Conservation (phyloP, 2,888 invertebrate species). For the Heliothis peltigera region DNA sequence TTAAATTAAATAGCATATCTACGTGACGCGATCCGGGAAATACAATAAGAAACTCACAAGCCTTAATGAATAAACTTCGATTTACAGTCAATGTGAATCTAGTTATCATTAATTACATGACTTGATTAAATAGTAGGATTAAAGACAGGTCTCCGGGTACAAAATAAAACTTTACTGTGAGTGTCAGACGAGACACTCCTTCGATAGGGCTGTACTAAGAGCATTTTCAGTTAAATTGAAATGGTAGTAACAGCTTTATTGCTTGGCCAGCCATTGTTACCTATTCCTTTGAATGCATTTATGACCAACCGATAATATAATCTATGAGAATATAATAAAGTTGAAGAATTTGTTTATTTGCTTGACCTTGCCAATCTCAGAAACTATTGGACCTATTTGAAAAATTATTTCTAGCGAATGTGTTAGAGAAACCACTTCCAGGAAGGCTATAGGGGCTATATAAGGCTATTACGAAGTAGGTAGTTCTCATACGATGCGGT, state of each 20-base stretch:
- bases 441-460: too few species aligned
- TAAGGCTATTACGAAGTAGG: too few species aligned
- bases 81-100: conserved; percentile 20
- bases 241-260: neutral
- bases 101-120: conserved; percentile 27
- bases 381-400: too few species aligned
- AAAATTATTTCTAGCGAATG: too few species aligned
- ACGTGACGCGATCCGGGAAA: neutral
- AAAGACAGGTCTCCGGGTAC: conserved; percentile 4
- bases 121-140: conserved; percentile 15
- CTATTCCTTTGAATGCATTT: too few species aligned
- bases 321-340: too few species aligned
- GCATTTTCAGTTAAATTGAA: neutral
- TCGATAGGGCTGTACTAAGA: neutral
- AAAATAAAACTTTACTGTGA: conserved; percentile 8
- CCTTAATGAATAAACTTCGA: conserved; percentile 23
- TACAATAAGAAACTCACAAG: conserved; percentile 12
- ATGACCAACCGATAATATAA: neutral
- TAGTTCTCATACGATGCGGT: too few species aligned
- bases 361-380: too few species aligned
- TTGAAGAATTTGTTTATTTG: too few species aligned
- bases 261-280: neutral
- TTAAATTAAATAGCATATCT: neutral
- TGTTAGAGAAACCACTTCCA: too few species aligned
- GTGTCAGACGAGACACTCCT: conserved; percentile 10